These are phyloP conservation scores for Cetoscarus ocellatus DNA, from an alignment of 2,797 vertebrate species.

Conservation along the genomic window DNA sequence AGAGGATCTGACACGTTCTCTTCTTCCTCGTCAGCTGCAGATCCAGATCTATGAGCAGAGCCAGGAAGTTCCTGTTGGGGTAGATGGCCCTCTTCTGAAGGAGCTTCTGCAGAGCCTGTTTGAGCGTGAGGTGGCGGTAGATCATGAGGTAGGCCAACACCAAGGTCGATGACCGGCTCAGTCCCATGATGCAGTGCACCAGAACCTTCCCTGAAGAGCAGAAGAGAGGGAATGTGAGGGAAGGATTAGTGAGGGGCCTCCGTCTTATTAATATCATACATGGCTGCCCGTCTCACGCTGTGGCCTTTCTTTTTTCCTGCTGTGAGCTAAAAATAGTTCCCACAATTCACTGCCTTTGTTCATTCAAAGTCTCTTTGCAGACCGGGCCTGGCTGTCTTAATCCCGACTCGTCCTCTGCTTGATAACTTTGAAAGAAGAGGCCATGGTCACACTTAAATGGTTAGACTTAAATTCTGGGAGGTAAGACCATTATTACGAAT, in stretches of 20 bases:
- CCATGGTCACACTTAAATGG: slow-evolving; percentile 59
- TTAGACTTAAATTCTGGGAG: slow-evolving; percentile 75
- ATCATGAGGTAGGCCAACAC: slow-evolving; percentile 98
- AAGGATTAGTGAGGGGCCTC: slow-evolving; percentile 69
- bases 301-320: slow-evolving; percentile 62
- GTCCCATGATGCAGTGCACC: slow-evolving; percentile 97
- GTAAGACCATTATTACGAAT: slow-evolving; percentile 75
- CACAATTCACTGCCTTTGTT: slow-evolving; percentile 77
- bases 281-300: slow-evolving; percentile 74
- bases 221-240: slow-evolving; percentile 32
- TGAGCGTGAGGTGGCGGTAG: slow-evolving; percentile 87
- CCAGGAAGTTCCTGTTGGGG: slow-evolving; percentile 89
- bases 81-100: slow-evolving; percentile 88
- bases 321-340: slow-evolving; percentile 77
- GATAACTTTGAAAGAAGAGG: slow-evolving; percentile 68
- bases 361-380: slow-evolving; percentile 73
- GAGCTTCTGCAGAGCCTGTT: slow-evolving; percentile 87
- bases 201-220: slow-evolving; percentile 90
- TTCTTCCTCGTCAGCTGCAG: slow-evolving; percentile 80
- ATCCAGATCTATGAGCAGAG: slow-evolving; percentile 85
- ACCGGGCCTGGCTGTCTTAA: slow-evolving; percentile 60
- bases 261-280: slow-evolving; percentile 83
- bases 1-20: slow-evolving; percentile 81
- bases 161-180: slow-evolving; percentile 95
- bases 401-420: slow-evolving; percentile 68